These are phyloP conservation scores for Cassiopea andromeda DNA, from an alignment of 30 jellyfish, hydroid and myxozoan species.

Conservation along the genomic window DNA sequence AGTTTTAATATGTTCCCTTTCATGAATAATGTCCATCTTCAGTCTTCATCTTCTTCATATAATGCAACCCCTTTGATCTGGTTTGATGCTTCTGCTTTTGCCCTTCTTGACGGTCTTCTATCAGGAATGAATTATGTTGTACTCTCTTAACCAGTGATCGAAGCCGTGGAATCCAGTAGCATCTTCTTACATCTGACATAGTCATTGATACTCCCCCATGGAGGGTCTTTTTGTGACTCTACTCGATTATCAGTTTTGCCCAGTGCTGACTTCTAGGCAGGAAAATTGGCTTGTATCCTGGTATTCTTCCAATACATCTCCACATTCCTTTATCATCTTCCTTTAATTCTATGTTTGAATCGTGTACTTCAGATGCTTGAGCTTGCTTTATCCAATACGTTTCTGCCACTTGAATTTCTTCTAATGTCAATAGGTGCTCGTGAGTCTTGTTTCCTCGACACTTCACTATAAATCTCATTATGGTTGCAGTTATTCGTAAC, in stretches of 20 bases:
- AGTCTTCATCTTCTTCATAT: background rate
- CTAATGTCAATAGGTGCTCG: constrained; percentile 37
- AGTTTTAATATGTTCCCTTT: constrained; percentile 1
- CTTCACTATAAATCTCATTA: constrained; percentile 51
- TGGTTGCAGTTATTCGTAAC: constrained; percentile 32
- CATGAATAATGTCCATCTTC: too few relatives aligned
- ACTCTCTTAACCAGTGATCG: constrained; percentile 27
- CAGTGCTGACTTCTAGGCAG: constrained; percentile 54
- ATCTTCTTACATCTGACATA: constrained; percentile 33
- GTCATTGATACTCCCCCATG: constrained; percentile 79
- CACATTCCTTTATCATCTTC: constrained; percentile 51
- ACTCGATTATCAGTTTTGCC: constrained; percentile 56
- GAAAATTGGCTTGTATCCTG: constrained; percentile 70
- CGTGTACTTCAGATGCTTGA: constrained; percentile 53
- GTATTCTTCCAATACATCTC: constrained; percentile 70
- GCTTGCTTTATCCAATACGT: constrained; percentile 51
- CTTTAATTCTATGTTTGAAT: constrained; percentile 33
- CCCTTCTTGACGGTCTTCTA: constrained; percentile 7
- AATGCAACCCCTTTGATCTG: background rate
- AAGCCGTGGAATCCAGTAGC: constrained; percentile 45
- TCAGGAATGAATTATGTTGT: constrained; percentile 5
- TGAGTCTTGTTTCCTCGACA: constrained; percentile 46
- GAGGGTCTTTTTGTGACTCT: constrained; percentile 57
- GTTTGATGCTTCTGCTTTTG: background rate
- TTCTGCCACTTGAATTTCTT: constrained; percentile 52